phyloP scores from a whole-genome alignment of 2,888 invertebrate genomes.

The Drosophila aldrichi region DNA sequence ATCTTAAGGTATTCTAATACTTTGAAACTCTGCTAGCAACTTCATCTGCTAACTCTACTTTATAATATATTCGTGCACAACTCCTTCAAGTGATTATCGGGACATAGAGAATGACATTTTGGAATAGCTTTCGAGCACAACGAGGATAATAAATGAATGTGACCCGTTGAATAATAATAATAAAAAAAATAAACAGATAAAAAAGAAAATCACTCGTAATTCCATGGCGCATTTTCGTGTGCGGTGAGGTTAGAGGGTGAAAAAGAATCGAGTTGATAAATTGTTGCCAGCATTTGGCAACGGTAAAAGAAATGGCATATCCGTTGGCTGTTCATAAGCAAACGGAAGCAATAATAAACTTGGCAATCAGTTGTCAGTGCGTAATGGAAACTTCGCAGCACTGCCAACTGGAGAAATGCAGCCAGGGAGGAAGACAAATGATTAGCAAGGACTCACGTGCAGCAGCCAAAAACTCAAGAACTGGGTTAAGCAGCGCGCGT shows the following conservation, averaged over 20 bases:
- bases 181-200: slow-evolving; percentile 14
- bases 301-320: slow-evolving; percentile 29
- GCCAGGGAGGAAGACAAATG: slow-evolving; percentile 72
- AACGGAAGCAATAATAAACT: slow-evolving; percentile 77
- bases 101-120: slow-evolving; percentile 22
- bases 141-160: slow-evolving; percentile 60
- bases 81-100: slow-evolving; percentile 19
- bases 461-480: slow-evolving; percentile 43
- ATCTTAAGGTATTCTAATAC: too few species aligned
- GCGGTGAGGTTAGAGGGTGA: not conserved
- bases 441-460: slow-evolving; percentile 74
- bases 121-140: slow-evolving; percentile 35
- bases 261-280: slow-evolving; percentile 50
- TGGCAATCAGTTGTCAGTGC: slow-evolving; percentile 79
- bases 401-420: slow-evolving; percentile 63
- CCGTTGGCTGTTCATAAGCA: slow-evolving; percentile 72
- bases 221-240: slow-evolving; percentile 9
- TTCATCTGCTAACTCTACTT: not conserved
- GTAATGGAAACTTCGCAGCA: slow-evolving; percentile 72
- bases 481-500: slow-evolving; percentile 74
- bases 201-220: slow-evolving; percentile 15
- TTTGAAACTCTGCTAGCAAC: not conserved
- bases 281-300: slow-evolving; percentile 49
- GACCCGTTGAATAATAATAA: not conserved
- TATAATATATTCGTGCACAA: not conserved